phyloP scores from a whole-genome alignment of 2,797 vertebrate species.

The Gallinago nigripennis region DNA sequence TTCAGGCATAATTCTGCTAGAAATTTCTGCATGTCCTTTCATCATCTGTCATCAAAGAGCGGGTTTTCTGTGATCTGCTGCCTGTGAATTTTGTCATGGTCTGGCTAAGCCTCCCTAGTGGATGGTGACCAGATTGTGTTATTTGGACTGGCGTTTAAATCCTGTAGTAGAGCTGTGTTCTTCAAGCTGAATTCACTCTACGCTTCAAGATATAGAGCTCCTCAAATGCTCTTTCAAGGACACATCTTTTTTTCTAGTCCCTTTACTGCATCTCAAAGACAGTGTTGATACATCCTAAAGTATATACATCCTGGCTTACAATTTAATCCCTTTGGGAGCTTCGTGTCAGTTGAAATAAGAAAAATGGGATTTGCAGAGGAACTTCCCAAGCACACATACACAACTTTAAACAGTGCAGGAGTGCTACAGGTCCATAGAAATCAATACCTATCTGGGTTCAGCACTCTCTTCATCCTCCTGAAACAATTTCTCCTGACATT shows the following conservation, averaged over 20 bases:
- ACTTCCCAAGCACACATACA: background rate
- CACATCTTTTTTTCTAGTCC: background rate
- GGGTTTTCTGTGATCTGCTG: constrained; percentile 28
- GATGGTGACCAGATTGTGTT: background rate
- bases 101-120: background rate
- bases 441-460: background rate
- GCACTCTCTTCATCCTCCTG: background rate
- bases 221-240: background rate
- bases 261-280: background rate
- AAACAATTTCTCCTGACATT: background rate
- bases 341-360: background rate
- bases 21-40: constrained; percentile 33
- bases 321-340: background rate
- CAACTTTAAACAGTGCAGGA: background rate
- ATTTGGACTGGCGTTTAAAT: constrained; percentile 1
- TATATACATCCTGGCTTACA: background rate
- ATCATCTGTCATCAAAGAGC: constrained; percentile 46
- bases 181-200: background rate
- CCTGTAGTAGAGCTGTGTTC: background rate
- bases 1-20: background rate
- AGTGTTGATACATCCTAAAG: background rate
- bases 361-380: background rate
- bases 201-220: background rate
- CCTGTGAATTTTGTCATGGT: constrained; percentile 27
- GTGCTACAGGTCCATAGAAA: background rate